These are phyloP conservation scores for Colletes collaris DNA, from an alignment of 2,888 invertebrate species.

Conservation along the genomic window DNA sequence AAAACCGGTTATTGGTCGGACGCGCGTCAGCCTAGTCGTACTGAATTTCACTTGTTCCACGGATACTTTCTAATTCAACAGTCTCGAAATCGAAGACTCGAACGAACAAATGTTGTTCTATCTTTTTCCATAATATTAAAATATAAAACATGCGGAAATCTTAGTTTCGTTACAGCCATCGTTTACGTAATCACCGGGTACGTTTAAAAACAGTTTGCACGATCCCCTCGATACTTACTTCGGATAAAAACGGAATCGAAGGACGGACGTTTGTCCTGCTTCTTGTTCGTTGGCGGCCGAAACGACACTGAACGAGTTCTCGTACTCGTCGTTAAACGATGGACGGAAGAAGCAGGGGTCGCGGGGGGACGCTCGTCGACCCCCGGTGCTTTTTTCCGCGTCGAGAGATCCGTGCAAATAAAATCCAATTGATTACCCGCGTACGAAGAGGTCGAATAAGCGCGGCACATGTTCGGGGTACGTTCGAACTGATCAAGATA, in stretches of 20 bases:
- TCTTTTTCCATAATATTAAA: too few relatives aligned
- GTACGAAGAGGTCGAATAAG: slow-evolving; percentile 10
- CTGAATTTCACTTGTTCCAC: too few relatives aligned
- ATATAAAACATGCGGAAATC: too few relatives aligned
- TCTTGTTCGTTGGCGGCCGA: slow-evolving; percentile 18
- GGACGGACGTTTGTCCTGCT: background rate
- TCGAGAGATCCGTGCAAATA: slow-evolving; percentile 62
- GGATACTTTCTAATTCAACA: too few relatives aligned
- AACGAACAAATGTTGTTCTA: too few relatives aligned
- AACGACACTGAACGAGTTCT: slow-evolving; percentile 35
- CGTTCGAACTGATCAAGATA: slow-evolving; percentile 64
- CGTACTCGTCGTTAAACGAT: background rate
- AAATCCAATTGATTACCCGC: slow-evolving; percentile 60
- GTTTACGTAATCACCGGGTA: too few relatives aligned
- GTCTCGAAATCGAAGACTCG: too few relatives aligned
- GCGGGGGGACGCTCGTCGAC: background rate
- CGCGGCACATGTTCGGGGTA: slow-evolving; percentile 49
- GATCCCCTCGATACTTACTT: background rate
- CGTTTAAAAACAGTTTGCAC: background rate
- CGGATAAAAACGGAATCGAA: background rate
- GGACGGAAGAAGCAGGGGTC: background rate
- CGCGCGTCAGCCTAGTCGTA: too few relatives aligned
- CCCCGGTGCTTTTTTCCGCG: slow-evolving; percentile 33
- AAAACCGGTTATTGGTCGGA: too few relatives aligned
- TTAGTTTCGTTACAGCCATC: too few relatives aligned